Percentiles rank a stretch among this genome's conserved stretches.
Conservation (phyloP, 2,888 invertebrate species). For the Melinaea menophilus region DNA sequence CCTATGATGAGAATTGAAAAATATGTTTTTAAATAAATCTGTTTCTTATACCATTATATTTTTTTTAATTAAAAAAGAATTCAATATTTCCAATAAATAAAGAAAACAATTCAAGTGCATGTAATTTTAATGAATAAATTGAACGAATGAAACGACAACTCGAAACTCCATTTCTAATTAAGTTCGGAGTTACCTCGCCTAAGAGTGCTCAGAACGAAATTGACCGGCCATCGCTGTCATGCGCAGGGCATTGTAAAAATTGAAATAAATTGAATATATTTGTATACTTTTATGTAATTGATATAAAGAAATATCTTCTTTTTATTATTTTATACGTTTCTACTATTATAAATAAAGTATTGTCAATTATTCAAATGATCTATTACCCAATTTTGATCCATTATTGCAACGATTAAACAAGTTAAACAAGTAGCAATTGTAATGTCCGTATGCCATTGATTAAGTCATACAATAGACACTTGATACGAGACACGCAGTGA, state of each 20-base stretch:
- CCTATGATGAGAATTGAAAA: no score
- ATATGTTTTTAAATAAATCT: no score
- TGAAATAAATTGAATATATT: neutral
- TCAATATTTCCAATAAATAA: neutral
- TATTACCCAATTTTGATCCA: neutral
- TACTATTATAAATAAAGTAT: neutral
- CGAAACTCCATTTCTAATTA: conserved; percentile 19
- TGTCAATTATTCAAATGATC: no score
- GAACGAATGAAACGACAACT: neutral
- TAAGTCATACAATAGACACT: conserved; percentile 12
- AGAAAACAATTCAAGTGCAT: neutral
- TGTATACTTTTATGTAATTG: neutral
- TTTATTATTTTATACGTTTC: neutral
- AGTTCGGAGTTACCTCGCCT: conserved; percentile 18
- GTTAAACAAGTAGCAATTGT: conserved; percentile 1
- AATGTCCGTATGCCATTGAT: conserved; percentile 2
- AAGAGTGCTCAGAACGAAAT: conserved; percentile 26
- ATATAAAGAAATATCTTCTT: neutral
- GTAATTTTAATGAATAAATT: conserved; percentile 4
- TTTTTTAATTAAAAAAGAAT: neutral
- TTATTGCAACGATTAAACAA: conserved; percentile 1
- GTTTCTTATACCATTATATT: no score
- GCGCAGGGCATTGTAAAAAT: conserved; percentile 22
- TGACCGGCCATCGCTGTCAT: conserved; percentile 26
- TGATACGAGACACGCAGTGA: conserved; percentile 15